Evolutionary conservation across 1,140 invertebrate genomes (phyloP), one percentile per base, ranked within the genome.

Genomic region (Trachymyrmex septentrionalis): DNA sequence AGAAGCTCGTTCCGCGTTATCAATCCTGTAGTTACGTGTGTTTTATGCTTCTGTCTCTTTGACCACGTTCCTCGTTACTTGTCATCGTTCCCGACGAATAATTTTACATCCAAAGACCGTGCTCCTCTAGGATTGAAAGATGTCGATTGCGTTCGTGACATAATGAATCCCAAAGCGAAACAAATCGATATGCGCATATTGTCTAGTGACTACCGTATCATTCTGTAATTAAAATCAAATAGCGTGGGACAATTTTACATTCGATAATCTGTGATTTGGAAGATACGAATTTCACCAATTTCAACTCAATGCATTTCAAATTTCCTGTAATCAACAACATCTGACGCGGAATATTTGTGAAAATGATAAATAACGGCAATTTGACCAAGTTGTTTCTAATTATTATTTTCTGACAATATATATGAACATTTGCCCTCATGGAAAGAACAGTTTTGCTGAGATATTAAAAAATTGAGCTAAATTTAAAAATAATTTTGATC

Each of bases 1-100:
- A 88, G 90, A 86, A 90, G 76, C 86, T 78, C 81, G 89, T 86
- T 78, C 57, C 75, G 48, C 44, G 53, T 77, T 90, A 85, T 86
- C 53, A 84, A 84, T 84, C 69, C 80, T 50, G 80, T 14, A 63
- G 80, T 75, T 34, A 75, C 24, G 38, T 50, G 27, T 73, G 69
- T 84, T 73, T 84, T 84, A n/a, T 61, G 24, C 38, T 19, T 48
- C 80, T n/a, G 55, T 24, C 80, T 75, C 80, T 84, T 84, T 84
- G 69, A 75, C 61, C 27, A 21, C 12, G 19, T 44, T 59, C 19
- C 69, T 84, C 38, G 67, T 82, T 82, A 44, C 19, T 38, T 48
- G 57, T 75, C 30, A 84, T 50, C 80, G 27, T 50, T 84, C 34
- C 44, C 67, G 30, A 66, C 69, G 34, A 7, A 66, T 86, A 57